phyloP scores from a whole-genome alignment of 2,888 invertebrate genomes.

The Thereva nobilitata region DNA sequence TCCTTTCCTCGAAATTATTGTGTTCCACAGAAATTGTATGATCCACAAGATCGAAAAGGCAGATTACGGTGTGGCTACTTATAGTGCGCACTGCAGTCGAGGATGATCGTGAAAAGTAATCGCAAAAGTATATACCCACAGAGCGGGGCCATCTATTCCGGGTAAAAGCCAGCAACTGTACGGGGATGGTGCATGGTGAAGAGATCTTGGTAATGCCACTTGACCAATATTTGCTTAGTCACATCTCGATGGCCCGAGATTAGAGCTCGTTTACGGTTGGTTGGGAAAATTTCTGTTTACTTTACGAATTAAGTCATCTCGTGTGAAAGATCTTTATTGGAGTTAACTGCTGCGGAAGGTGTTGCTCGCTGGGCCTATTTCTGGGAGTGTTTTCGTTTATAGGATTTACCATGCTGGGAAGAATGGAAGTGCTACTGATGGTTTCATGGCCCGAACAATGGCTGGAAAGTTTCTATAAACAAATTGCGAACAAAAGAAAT shows the following conservation, averaged over 20 bases:
- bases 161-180: not conserved
- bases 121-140: conserved; percentile 16
- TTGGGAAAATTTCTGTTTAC: conserved; percentile 39
- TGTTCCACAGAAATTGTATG: conserved; percentile 23
- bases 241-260: conserved; percentile 37
- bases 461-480: too few relatives aligned
- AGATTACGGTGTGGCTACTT: conserved; percentile 33
- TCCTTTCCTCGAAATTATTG: conserved; percentile 30
- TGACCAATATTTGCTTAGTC: conserved; percentile 41
- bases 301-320: conserved; percentile 41
- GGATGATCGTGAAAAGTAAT: conserved; percentile 18
- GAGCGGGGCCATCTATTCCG: not conserved
- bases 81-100: conserved; percentile 11
- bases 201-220: conserved; percentile 36
- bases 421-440: too few relatives aligned
- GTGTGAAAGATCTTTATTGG: conserved; percentile 36
- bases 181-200: not conserved
- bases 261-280: conserved; percentile 41
- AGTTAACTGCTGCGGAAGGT: too few relatives aligned
- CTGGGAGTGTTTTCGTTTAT: too few relatives aligned
- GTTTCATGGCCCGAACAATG: too few relatives aligned
- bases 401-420: too few relatives aligned
- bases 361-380: too few relatives aligned
- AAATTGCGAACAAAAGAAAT: too few relatives aligned
- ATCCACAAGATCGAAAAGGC: conserved; percentile 31